Conservation (phyloP, 2,113 vertebrate species). For the Sciurus niger region DNA sequence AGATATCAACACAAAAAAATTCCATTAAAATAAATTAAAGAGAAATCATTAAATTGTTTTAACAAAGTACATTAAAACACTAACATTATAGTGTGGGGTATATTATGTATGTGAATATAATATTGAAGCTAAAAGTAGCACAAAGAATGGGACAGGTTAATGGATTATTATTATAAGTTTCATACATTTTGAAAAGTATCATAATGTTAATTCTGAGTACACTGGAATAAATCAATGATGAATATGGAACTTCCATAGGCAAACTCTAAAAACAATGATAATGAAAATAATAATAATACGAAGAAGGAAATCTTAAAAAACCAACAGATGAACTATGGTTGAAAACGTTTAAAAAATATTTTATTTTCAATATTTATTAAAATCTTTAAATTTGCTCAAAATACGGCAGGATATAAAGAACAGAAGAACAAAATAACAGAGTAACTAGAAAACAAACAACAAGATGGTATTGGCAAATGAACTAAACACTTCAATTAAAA, state of each 20-base stretch:
- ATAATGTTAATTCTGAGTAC: conserved; percentile 5
- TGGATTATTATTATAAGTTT: neutral
- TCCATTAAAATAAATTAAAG: conserved; percentile 48
- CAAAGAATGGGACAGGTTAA: neutral
- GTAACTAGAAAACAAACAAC: conserved; percentile 11
- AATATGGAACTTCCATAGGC: neutral
- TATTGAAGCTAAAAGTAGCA: neutral
- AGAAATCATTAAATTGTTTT: conserved; percentile 35
- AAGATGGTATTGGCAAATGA: neutral
- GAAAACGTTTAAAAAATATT: neutral
- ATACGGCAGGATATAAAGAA: neutral
- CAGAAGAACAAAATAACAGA: neutral
- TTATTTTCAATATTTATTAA: neutral
- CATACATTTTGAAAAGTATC: neutral
- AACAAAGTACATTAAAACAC: conserved; percentile 28
- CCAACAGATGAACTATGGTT: conserved; percentile 21
- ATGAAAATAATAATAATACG: neutral
- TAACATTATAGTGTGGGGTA: neutral
- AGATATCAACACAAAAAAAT: neutral
- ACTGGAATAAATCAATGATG: conserved; percentile 41
- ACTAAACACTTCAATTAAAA: neutral
- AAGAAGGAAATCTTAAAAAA: neutral
- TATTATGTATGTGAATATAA: neutral
- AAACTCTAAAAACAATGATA: neutral
- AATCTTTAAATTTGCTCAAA: neutral